These are phyloP conservation scores for Tachysurus fulvidraco DNA, from an alignment of 2,113 vertebrate genomes.

Conservation along the genomic window DNA sequence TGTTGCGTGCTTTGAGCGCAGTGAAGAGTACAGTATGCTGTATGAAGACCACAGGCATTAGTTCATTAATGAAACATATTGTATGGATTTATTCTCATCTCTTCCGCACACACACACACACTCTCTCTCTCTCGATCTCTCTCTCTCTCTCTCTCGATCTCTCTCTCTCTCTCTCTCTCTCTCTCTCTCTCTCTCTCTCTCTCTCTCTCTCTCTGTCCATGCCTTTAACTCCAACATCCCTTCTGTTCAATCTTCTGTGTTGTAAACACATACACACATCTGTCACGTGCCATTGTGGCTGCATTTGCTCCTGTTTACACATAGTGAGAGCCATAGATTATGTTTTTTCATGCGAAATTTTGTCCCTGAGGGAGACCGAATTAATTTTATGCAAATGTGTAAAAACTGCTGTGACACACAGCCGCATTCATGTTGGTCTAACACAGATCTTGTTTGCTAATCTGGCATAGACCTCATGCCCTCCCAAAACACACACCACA, in stretches of 20 bases:
- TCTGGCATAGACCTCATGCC: conserved; percentile 57
- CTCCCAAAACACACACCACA: conserved; percentile 38
- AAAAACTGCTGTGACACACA: conserved; percentile 72
- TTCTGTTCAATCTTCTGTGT: conserved; percentile 18
- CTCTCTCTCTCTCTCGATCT: too few relatives aligned
- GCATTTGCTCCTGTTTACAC: conserved; percentile 67
- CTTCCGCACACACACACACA: neutral
- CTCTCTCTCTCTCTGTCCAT: too few relatives aligned
- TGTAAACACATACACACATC: conserved; percentile 40
- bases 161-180: too few relatives aligned
- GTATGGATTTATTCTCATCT: neutral
- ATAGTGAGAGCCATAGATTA: conserved; percentile 64
- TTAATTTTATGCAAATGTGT: conserved; percentile 79
- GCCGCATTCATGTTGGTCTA: conserved; percentile 67
- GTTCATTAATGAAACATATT: neutral
- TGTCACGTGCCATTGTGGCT: conserved; percentile 55
- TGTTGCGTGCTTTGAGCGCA: neutral
- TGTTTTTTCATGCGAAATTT: conserved; percentile 72
- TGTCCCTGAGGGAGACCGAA: conserved; percentile 60
- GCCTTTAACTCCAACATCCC: conserved; percentile 33
- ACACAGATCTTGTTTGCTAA: conserved; percentile 76
- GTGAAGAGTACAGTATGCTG: neutral
- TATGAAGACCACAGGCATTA: neutral
- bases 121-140: too few relatives aligned
- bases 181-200: too few relatives aligned